Conservation (phyloP, 35 echinoderm and acorn worm species). For the Apostichopus parvimensis region DNA sequence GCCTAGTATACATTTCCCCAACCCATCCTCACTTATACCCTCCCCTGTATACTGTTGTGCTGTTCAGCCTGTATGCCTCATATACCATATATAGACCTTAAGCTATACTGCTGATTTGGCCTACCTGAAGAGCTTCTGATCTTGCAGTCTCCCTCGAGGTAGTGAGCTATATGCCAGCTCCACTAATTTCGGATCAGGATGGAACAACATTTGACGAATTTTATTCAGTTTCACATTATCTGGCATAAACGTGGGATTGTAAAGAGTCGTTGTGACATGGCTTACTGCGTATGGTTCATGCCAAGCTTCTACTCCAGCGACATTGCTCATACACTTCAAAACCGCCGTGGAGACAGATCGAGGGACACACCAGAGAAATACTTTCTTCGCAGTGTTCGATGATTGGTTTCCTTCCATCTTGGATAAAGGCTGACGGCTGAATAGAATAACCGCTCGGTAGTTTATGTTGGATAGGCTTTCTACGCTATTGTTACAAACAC, state of each 20-base stretch:
- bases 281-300: neutral
- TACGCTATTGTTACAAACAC: too few relatives aligned
- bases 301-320: slow-evolving; percentile 8
- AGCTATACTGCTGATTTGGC: too few relatives aligned
- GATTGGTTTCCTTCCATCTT: neutral
- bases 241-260: neutral
- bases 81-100: too few relatives aligned
- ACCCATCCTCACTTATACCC: too few relatives aligned
- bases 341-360: slow-evolving; percentile 11
- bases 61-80: too few relatives aligned
- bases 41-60: too few relatives aligned
- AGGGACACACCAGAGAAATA: slow-evolving; percentile 25
- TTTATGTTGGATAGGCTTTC: too few relatives aligned
- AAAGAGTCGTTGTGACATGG: neutral
- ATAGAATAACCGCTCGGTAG: too few relatives aligned
- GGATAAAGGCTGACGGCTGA: neutral
- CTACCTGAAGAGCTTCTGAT: neutral
- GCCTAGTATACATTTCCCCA: too few relatives aligned
- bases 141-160: slow-evolving; percentile 6
- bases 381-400: neutral
- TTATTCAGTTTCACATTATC: slow-evolving; percentile 10
- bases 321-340: slow-evolving; percentile 27
- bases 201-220: neutral
- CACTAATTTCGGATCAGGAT: neutral
- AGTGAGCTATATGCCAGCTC: neutral